Conservation (phyloP, 2,113 vertebrate species). For the Sturnus vulgaris region DNA sequence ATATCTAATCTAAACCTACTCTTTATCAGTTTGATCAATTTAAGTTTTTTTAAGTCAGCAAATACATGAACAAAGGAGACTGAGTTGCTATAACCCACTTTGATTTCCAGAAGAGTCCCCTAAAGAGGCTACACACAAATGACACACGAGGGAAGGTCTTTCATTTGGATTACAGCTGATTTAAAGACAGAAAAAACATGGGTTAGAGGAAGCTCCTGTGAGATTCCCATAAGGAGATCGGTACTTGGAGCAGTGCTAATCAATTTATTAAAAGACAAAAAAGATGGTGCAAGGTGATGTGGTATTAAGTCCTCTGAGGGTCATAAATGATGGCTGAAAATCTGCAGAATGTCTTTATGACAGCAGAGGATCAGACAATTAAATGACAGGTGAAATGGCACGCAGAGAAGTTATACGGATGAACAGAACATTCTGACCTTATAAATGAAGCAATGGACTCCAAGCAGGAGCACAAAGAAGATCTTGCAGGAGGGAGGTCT, state of each 20-base stretch:
- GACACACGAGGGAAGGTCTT: not conserved
- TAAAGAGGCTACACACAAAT: not conserved
- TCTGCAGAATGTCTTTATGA: not conserved
- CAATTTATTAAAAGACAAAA: not conserved
- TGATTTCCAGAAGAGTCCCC: not conserved
- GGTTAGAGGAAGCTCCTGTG: not conserved
- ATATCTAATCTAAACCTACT: not conserved
- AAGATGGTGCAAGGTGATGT: not conserved
- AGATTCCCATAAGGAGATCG: not conserved
- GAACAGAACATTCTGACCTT: not conserved
- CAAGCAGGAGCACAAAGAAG: not conserved
- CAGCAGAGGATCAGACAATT: not conserved
- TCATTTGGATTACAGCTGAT: not conserved
- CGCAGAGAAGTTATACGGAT: not conserved
- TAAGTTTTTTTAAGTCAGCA: not conserved
- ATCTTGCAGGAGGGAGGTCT: not conserved
- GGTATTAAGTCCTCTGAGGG: not conserved
- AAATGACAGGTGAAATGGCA: not conserved
- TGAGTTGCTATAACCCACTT: not conserved
- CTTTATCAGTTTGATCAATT: not conserved
- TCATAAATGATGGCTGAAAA: not conserved
- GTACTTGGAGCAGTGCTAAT: not conserved
- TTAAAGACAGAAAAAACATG: not conserved
- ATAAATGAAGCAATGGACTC: not conserved
- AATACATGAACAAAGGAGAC: not conserved